Evolutionary conservation across 2,888 invertebrate species (phyloP), one percentile per base, ranked within the genome.

Genomic region (Chironomus riparius): DNA sequence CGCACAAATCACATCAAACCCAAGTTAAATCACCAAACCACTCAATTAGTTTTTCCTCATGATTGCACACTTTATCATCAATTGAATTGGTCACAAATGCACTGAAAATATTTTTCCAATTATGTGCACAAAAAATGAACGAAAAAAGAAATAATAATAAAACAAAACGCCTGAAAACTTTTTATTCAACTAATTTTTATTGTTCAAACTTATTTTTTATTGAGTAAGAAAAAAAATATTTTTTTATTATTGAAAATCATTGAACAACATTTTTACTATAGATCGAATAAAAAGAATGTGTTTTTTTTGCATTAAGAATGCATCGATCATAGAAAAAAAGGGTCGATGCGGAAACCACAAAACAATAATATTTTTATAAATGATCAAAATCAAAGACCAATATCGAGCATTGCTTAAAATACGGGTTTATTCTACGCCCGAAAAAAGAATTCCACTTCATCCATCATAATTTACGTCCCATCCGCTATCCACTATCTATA

Each of bases 401-500:
- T 65, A 18, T 13, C 21, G 13, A 65, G 1, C 22, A 12, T 18
- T 56, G 56, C 15, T 2, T 56, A 56, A 18, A 18, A 15, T 56
- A 38, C 38, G 38, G 56, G 56, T 18, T 15, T 56, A 56, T 18
- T 15, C 18, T 5, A 21, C 7, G 18, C 2, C 47, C 38, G 28
- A 69, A 15, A 47, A 50, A 47, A 28, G 47, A 7, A 47, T 71
- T 28, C 7, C 10, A 21, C 70, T 70, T 21, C 24, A 71, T 50
- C 71, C 50, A 71, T 71, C 71, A 71, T 56, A 71, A 71, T 71
- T 71, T 47, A 71, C 10, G 13, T 15, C 56, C 7, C 71, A 24
- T 71, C 71, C 71, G 71, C 28, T 71, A 22, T 71, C 71, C 71
- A 71, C 50, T 71, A 71, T 71, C 71, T 70, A 10, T 70, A 18